Conservation (phyloP, 2,797 vertebrate species). For the Stomatorhinus walkeri region DNA sequence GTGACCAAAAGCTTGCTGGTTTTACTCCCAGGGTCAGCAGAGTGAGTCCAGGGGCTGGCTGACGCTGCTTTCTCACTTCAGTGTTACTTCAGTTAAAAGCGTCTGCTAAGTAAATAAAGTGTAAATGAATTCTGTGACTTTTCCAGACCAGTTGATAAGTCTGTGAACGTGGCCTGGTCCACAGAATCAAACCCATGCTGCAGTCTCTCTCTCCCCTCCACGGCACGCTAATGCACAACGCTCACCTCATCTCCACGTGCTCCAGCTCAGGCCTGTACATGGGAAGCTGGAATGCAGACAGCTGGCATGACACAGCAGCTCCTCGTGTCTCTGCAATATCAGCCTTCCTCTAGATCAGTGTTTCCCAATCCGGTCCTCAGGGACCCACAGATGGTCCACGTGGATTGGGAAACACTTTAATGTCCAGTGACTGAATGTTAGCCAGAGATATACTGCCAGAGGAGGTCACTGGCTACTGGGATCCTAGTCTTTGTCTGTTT, state of each 20-base stretch:
- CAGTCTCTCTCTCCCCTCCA: background rate
- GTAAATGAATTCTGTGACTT: background rate
- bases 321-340: background rate
- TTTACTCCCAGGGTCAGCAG: background rate
- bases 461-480: background rate
- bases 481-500: background rate
- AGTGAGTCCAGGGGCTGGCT: background rate
- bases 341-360: background rate
- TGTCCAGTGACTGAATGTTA: background rate
- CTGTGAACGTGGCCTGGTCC: background rate
- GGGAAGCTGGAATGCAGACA: background rate
- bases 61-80: background rate
- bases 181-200: background rate
- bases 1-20: background rate
- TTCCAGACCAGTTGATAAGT: background rate
- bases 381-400: background rate
- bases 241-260: background rate
- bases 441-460: background rate
- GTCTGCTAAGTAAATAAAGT: background rate
- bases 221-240: background rate
- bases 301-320: background rate
- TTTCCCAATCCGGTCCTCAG: background rate
- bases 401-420: background rate
- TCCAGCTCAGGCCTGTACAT: background rate
- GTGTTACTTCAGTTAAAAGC: background rate